These are phyloP conservation scores for Cerastis leucographa DNA, from an alignment of 2,888 invertebrate genomes.

Conservation along the genomic window DNA sequence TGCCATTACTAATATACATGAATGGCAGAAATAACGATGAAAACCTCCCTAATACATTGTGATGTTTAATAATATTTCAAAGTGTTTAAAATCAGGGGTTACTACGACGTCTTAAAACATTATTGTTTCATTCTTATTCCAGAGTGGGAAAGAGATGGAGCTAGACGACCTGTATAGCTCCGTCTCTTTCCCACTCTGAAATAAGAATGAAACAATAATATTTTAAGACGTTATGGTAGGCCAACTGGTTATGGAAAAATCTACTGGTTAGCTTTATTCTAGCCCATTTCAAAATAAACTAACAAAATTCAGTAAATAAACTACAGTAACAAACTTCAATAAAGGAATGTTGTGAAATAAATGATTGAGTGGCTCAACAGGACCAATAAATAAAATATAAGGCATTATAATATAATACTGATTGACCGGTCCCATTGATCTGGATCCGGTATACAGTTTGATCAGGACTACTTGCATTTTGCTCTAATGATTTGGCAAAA, in stretches of 20 bases:
- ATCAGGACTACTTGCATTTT: not conserved
- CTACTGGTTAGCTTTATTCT: not conserved
- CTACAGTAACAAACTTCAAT: not conserved
- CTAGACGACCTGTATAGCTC: too few species aligned
- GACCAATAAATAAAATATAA: constrained; percentile 54
- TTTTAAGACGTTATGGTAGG: too few species aligned
- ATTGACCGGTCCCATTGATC: constrained; percentile 46
- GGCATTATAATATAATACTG: constrained; percentile 56
- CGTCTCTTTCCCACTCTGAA: too few species aligned
- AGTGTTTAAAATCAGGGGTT: not conserved
- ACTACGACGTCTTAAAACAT: too few species aligned
- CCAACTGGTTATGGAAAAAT: not conserved
- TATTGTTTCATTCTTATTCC: too few species aligned
- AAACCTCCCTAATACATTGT: too few species aligned
- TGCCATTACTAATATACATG: too few species aligned
- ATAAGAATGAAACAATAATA: too few species aligned
- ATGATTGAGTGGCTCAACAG: constrained; percentile 25
- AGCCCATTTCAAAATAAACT: not conserved
- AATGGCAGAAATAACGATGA: too few species aligned
- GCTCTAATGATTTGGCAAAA: not conserved
- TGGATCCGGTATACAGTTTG: constrained; percentile 28
- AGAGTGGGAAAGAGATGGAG: too few species aligned
- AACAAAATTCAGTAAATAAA: constrained; percentile 13
- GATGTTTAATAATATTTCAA: too few species aligned
- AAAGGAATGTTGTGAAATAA: constrained; percentile 40